phyloP scores from a whole-genome alignment of 2,113 vertebrate genomes.

The Eonycteris spelaea region DNA sequence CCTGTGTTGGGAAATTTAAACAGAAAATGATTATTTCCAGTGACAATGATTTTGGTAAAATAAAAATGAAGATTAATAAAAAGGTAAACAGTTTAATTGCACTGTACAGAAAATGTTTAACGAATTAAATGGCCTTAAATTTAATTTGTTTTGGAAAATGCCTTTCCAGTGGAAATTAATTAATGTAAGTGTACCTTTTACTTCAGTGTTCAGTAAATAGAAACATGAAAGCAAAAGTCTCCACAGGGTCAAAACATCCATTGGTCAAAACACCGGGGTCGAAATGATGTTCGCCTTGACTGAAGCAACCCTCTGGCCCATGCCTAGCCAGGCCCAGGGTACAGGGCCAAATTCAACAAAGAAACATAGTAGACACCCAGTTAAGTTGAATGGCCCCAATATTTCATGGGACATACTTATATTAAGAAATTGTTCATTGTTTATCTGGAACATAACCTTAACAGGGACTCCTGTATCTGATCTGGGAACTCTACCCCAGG shows the following conservation, averaged over 20 bases:
- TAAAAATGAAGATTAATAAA: neutral
- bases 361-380: neutral
- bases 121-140: neutral
- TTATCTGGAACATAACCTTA: neutral
- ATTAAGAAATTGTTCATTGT: neutral
- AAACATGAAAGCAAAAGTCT: neutral
- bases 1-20: slow-evolving; percentile 1
- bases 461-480: neutral
- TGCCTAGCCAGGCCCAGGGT: neutral
- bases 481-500: neutral
- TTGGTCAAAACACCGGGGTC: neutral
- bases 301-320: neutral
- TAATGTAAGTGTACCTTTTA: neutral
- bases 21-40: neutral
- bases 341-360: neutral
- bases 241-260: neutral
- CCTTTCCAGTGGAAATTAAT: neutral
- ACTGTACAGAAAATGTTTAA: neutral
- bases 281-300: neutral
- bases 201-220: neutral
- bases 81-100: neutral
- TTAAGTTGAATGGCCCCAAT: neutral
- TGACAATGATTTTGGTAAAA: neutral
- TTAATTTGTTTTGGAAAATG: slow-evolving; percentile 18
- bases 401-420: neutral